Percentiles rank a stretch among this genome's conserved stretches.
These are phyloP conservation scores for Aradus depressus DNA, from an alignment of 2,888 invertebrate genomes.

Conservation along the genomic window DNA sequence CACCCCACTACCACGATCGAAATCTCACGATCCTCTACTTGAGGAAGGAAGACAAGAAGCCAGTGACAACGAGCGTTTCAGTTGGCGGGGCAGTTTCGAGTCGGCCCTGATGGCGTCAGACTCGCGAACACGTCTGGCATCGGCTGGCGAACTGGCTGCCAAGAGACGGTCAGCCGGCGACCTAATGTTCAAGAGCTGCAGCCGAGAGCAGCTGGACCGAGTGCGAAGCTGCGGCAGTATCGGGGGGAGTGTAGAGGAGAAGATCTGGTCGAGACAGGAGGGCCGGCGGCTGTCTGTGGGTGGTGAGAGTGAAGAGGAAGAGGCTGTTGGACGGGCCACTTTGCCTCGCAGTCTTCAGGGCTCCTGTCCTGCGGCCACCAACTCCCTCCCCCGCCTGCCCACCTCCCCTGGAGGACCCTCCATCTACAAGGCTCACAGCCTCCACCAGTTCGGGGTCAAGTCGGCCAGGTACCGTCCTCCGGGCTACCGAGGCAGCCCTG, in stretches of 20 bases:
- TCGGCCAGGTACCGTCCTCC: slow-evolving; percentile 80
- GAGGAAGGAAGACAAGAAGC: slow-evolving; percentile 53
- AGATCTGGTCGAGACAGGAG: slow-evolving; percentile 32
- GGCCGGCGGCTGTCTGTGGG: slow-evolving; percentile 42
- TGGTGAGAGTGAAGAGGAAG: slow-evolving; percentile 43
- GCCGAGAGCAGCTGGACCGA: slow-evolving; percentile 59
- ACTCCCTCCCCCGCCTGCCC: slow-evolving; percentile 62
- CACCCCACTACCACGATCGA: slow-evolving; percentile 58
- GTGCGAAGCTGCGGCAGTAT: slow-evolving; percentile 75
- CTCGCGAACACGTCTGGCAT: slow-evolving; percentile 53
- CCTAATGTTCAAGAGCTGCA: slow-evolving; percentile 65
- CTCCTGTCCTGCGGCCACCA: slow-evolving; percentile 40
- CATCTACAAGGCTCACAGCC: slow-evolving; percentile 54
- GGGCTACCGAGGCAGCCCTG: slow-evolving; percentile 50
- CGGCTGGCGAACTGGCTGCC: slow-evolving; percentile 55
- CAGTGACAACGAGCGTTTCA: slow-evolving; percentile 79
- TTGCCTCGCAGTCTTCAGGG: slow-evolving; percentile 50
- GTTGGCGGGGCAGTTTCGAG: slow-evolving; percentile 87
- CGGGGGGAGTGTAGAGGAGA: slow-evolving; percentile 54
- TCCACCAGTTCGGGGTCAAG: slow-evolving; percentile 55
- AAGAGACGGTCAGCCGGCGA: slow-evolving; percentile 74
- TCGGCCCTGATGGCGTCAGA: slow-evolving; percentile 81
- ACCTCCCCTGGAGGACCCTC: slow-evolving; percentile 42
- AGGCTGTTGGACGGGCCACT: slow-evolving; percentile 43
- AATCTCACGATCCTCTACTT: slow-evolving; percentile 67